phyloP scores from a whole-genome alignment of 2,888 invertebrate genomes.

The Elysia crispata region DNA sequence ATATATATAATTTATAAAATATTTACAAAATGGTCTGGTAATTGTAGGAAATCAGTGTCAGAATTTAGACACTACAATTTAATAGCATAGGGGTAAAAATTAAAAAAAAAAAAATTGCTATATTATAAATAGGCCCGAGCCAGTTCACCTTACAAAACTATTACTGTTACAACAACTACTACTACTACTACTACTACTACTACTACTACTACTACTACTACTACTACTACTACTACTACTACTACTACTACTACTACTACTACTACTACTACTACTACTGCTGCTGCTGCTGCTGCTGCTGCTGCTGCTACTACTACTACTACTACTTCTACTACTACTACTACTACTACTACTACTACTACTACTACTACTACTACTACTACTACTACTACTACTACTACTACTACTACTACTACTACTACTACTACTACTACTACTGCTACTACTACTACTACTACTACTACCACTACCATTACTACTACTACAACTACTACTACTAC shows the following conservation, averaged over 20 bases:
- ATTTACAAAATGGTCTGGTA: too few relatives aligned
- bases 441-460: background rate
- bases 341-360: conserved; percentile 30
- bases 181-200: conserved; percentile 13
- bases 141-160: too few relatives aligned
- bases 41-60: too few relatives aligned
- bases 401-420: conserved; percentile 24
- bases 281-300: background rate
- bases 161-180: background rate
- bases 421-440: background rate
- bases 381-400: background rate
- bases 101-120: too few relatives aligned
- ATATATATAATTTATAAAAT: too few relatives aligned
- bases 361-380: background rate
- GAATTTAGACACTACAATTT: too few relatives aligned
- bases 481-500: conserved; percentile 22
- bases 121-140: too few relatives aligned
- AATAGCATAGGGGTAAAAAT: too few relatives aligned
- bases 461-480: too few relatives aligned
- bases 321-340: conserved; percentile 20
- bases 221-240: background rate
- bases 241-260: background rate
- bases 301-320: conserved; percentile 11
- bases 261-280: background rate
- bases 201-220: conserved; percentile 11